Percentiles rank a stretch among this genome's conserved stretches.
These are phyloP conservation scores for Saccostrea echinata DNA, from an alignment of 1,140 invertebrate species.

Conservation along the genomic window DNA sequence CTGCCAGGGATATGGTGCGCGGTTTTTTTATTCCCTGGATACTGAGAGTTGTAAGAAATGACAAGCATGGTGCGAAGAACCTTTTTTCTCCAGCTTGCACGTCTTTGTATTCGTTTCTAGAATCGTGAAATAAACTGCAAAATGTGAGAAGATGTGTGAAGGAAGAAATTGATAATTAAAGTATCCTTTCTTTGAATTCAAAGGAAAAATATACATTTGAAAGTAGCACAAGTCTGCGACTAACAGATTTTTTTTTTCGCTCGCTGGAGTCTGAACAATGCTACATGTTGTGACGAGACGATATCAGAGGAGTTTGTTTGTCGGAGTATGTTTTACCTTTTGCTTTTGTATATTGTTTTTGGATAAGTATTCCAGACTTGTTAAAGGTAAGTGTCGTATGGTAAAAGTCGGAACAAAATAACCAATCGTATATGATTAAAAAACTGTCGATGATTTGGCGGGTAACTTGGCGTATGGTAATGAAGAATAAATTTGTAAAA, in stretches of 20 bases:
- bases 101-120: background rate
- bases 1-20: background rate
- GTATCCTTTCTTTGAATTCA: no score
- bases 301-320: background rate
- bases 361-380: conserved; percentile 12
- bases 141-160: background rate
- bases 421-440: background rate
- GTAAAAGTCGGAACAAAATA: background rate
- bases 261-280: background rate
- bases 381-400: background rate
- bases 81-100: background rate
- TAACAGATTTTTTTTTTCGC: background rate
- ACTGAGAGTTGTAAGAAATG: no score
- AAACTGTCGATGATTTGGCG: background rate
- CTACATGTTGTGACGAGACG: background rate
- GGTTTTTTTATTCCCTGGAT: background rate
- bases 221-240: background rate
- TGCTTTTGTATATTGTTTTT: conserved; percentile 23
- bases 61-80: no score
- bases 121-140: background rate
- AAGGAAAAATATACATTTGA: background rate
- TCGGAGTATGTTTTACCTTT: background rate
- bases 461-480: background rate
- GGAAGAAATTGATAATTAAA: background rate
- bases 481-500: background rate